Evolutionary conservation across 1,140 invertebrate genomes (phyloP), one percentile per base, ranked within the genome.

Genomic region (Antheraea mylitta): DNA sequence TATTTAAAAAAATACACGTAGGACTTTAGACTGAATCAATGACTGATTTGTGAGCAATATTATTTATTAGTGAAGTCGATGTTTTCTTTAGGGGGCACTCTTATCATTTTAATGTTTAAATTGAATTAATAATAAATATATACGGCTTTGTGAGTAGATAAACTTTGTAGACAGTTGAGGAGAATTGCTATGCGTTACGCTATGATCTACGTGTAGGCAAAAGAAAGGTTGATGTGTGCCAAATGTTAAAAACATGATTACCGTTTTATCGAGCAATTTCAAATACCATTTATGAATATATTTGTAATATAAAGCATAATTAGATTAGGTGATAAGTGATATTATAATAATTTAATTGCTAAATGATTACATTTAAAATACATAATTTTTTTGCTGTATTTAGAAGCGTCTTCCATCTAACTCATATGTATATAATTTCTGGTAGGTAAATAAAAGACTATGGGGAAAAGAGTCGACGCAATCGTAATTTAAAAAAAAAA

Each of bases 11-110:
- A 72, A 66, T 73, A 75, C 67, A 62, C 68, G 63, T 78, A 78
- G 76, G 64, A 66, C 74, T 78, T 78, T 90, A 90, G 89, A 90
- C 89, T 90, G 89, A 91, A 78, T 77, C 78, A 79, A 82, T 81
- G 89, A 91, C 89, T 91, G 89, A 91, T 85, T 90, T 82, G 80
- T 84, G 81, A 91, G 89, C 89, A 91, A 91, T 91, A 91, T 89
- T 89, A 89, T 89, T 90, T 89, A 86, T 85, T 91, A 90, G 86
- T 83, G 67, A 82, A 88, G 79, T 69, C 22, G 42, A 66, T 42
- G 16, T 72, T 60, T 67, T 61, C 58, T 73, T 72, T 74, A 45
- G 18, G 62, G 42, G 64, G 59, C 68, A 66, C 67, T 18, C 60
- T 36, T 22, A 62, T 18, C 9, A 61, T 42, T 63, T 66, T 66